phyloP scores from a whole-genome alignment of 2,888 invertebrate genomes.

The Melanotus villosus region DNA sequence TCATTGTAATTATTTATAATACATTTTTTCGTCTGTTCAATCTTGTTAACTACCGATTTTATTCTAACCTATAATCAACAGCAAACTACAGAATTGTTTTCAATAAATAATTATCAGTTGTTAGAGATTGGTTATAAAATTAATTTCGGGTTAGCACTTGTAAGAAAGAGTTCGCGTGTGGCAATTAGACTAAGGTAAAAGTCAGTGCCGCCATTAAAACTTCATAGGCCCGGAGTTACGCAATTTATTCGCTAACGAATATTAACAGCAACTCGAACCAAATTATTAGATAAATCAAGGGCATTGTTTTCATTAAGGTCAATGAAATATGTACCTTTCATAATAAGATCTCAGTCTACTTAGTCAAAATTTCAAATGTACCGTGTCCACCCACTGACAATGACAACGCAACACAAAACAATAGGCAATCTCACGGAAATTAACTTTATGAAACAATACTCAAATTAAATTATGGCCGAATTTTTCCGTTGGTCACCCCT shows the following conservation, averaged over 20 bases:
- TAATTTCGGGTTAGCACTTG: background rate
- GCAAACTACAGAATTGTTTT: background rate
- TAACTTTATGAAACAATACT: constrained; percentile 14
- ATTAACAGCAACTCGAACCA: background rate
- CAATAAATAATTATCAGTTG: background rate
- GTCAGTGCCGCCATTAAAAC: background rate
- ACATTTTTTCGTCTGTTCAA: too few species aligned
- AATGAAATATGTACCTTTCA: constrained; percentile 8
- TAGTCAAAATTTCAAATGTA: constrained; percentile 26
- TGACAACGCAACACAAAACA: constrained; percentile 13
- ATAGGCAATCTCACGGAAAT: constrained; percentile 20
- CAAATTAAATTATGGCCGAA: background rate
- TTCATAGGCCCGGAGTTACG: background rate
- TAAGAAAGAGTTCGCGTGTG: background rate
- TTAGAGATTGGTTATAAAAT: background rate
- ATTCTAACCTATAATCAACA: background rate
- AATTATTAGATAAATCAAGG: constrained; percentile 5
- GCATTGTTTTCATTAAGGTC: constrained; percentile 26
- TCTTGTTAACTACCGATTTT: background rate
- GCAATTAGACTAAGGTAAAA: constrained; percentile 1
- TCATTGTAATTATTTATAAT: too few species aligned
- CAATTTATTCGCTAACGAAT: background rate
- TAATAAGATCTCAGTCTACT: constrained; percentile 24
- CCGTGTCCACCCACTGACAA: constrained; percentile 22
- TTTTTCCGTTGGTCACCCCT: background rate